These are phyloP conservation scores for Troglohyphantes excavatus DNA, from an alignment of 2,888 invertebrate genomes.

Conservation along the genomic window DNA sequence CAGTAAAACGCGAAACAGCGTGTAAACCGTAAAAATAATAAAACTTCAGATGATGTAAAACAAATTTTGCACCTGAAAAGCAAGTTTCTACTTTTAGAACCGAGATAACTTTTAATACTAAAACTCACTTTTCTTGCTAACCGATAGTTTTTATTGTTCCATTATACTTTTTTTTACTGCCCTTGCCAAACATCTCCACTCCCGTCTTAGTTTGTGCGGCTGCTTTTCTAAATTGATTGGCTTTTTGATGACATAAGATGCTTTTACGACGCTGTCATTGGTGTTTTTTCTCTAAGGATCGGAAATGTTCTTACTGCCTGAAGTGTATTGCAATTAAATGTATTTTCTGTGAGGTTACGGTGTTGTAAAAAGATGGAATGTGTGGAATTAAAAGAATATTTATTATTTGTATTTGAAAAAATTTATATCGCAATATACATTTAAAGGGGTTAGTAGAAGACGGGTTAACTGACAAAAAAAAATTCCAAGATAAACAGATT, in stretches of 20 bases:
- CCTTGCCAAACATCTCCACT: neutral
- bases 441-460: too few species aligned
- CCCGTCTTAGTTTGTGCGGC: too few species aligned
- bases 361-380: too few species aligned
- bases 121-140: neutral
- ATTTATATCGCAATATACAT: too few species aligned
- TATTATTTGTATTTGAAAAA: too few species aligned
- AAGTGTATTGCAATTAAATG: neutral
- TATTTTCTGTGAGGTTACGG: neutral
- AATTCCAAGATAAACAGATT: too few species aligned
- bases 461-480: too few species aligned
- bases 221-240: neutral
- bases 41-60: constrained; percentile 1
- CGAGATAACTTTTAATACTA: neutral
- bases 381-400: too few species aligned
- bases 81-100: neutral
- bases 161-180: too few species aligned
- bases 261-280: neutral
- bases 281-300: neutral
- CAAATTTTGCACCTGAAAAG: neutral
- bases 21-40: neutral
- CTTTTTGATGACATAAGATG: neutral
- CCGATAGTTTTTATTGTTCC: neutral
- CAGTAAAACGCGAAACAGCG: neutral
- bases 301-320: neutral